Base-by-base conservation (phyloP, 2,113 vertebrate genomes). In the Mastomys coucha region DNA sequence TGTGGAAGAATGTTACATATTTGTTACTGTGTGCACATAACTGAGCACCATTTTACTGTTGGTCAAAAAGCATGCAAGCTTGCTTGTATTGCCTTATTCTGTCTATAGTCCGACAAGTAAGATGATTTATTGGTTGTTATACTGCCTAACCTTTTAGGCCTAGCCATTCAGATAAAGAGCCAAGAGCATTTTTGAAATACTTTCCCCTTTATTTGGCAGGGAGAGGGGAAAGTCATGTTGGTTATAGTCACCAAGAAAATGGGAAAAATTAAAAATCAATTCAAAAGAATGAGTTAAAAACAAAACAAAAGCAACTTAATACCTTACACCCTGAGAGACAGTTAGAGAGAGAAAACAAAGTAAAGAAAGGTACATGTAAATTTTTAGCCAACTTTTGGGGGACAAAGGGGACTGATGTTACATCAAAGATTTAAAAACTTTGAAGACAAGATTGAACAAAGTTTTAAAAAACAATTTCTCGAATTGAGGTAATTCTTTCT, bases 401-500 rank as follows among this genome's bases (percentile, higher is more conserved):
- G 42, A 22, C 13, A 63, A 2, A 60, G 7, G 28, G 14, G 67
- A 82, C 16, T 75, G 67, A 89, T 81, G 7, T 63, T 75, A 63
- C 3, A 73, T 72, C 53, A 87, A 80, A 92, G 42, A 28, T 95
- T 93, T 60, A 20, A 70, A 49, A 69, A 45, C 60, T 87, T 91
- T 93, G 81, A 94, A 96, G 90, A 95, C 17, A 96, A 80, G 20
- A 9, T 39, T 85, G n/a, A 60, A 93, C 20, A 60, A 45, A 3
- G 39, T 91, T 77, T 91, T 60, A 53, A 19, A 42, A 24, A 56
- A 14, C 7, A 53, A 39, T 81, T 94, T 95, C 26, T 70, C 5
- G 31, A 31, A 76, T 76, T 33, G 67, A 22, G 90, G 26, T 11
- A 51, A 78, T 49, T 42, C 20, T 89, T 91, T 96, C 19, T 72